Base-by-base conservation (phyloP, 2,113 vertebrate species). In the Peromyscus maniculatus region DNA sequence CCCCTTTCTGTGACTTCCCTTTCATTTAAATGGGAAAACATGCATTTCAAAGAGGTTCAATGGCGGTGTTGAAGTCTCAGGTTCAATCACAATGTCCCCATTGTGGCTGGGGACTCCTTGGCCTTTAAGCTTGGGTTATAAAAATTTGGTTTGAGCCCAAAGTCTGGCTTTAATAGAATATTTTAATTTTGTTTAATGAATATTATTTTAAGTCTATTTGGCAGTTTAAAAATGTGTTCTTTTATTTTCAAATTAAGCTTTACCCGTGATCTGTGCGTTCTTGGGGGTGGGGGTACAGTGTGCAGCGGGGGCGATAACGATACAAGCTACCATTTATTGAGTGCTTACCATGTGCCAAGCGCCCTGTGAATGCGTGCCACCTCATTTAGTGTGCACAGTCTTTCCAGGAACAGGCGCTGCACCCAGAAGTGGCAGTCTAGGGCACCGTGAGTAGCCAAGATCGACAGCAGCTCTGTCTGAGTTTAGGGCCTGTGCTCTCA, bases 151-250 rank as follows among this genome's bases (percentile, higher is more conserved):
- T 93, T 95, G 96, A 97, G 97, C 97, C 97, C 97, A 97, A 98
- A 98, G 96, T 97, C 97, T 98, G 98, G 97, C 93, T 98, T 98
- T 98, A 97, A 98, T 97, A 98, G 97, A 97, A 96, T 97, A 97
- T 98, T 98, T 98, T 97, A 98, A 98, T 98, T 98, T 97, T 97
- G 93, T 95, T 96, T 98, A 98, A 97, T 97, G 97, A 98, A 98
- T 97, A 97, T 95, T 97, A 98, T 97, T 97, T 96, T 97, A 96
- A 98, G 96, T 97, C 97, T 93, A 80, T 97, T 97, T 98, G 97
- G 97, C 97, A 97, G 93, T 96, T 97, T 89, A 74, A 97, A 97
- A 97, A 94, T 89, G 96, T 96, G 95, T 96, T 94, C 97, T 96
- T 97, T 97, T 97, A 97, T 97, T 98, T 97, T 96, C 90, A 95